These are phyloP conservation scores for Spea bombifrons DNA, from an alignment of 2,113 vertebrate genomes.

Conservation along the genomic window DNA sequence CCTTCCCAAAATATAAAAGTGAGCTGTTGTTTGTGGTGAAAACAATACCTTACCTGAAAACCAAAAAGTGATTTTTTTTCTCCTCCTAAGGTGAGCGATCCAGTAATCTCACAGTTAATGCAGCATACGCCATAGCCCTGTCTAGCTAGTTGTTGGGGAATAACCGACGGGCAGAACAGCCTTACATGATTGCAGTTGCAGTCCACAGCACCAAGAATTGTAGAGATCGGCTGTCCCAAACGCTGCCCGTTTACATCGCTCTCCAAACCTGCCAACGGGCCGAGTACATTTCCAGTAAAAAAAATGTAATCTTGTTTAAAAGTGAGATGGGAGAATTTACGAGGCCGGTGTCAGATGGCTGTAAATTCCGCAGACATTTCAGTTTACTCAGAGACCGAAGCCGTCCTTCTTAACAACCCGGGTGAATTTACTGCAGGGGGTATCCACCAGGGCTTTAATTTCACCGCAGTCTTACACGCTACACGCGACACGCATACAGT, in stretches of 20 bases:
- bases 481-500: neutral
- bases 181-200: no score
- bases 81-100: no score
- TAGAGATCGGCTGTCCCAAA: neutral
- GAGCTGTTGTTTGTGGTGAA: no score
- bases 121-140: no score
- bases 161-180: no score
- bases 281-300: neutral
- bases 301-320: neutral
- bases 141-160: no score
- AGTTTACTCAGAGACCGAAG: neutral
- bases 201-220: no score
- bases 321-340: slow-evolving; percentile 7
- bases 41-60: no score
- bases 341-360: neutral
- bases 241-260: neutral
- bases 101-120: no score
- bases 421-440: neutral
- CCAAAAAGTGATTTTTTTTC: no score
- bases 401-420: slow-evolving; percentile 4
- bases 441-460: neutral
- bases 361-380: slow-evolving; percentile 14
- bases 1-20: no score
- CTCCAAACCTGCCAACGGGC: neutral
- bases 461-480: neutral